Evolutionary conservation across 2,113 vertebrate species (phyloP).

Genomic region (Megaptera novaeangliae): DNA sequence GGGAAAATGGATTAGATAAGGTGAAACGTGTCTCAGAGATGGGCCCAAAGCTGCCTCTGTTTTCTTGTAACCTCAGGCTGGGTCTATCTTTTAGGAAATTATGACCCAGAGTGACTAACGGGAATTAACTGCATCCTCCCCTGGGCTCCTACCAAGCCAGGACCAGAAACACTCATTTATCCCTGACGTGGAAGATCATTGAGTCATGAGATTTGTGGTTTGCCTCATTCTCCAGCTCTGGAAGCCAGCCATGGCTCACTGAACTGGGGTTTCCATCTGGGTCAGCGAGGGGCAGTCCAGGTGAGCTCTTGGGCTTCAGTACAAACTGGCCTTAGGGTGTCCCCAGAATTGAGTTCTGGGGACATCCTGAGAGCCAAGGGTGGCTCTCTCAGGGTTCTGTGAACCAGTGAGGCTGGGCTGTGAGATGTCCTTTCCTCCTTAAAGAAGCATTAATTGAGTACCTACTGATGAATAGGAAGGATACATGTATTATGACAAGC

Average conservation of each 20-base stretch:
- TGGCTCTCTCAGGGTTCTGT: not conserved
- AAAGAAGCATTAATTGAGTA: not conserved
- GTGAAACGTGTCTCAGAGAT: constrained; percentile 15
- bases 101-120: not conserved
- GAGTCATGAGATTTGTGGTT: not conserved
- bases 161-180: not conserved
- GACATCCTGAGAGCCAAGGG: not conserved
- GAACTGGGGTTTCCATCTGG: not conserved
- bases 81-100: not conserved
- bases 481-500: not conserved
- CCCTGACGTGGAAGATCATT: not conserved
- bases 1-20: not conserved
- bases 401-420: not conserved
- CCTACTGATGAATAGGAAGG: not conserved
- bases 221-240: not conserved
- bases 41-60: not conserved
- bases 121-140: not conserved
- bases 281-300: not conserved
- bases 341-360: not conserved
- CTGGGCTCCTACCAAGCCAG: not conserved
- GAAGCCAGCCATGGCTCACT: not conserved
- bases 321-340: not conserved
- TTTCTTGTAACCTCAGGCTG: not conserved
- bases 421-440: not conserved
- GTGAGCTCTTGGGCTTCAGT: not conserved